Base-by-base conservation (phyloP, 2,797 vertebrate genomes). In the Tadarida brasiliensis region DNA sequence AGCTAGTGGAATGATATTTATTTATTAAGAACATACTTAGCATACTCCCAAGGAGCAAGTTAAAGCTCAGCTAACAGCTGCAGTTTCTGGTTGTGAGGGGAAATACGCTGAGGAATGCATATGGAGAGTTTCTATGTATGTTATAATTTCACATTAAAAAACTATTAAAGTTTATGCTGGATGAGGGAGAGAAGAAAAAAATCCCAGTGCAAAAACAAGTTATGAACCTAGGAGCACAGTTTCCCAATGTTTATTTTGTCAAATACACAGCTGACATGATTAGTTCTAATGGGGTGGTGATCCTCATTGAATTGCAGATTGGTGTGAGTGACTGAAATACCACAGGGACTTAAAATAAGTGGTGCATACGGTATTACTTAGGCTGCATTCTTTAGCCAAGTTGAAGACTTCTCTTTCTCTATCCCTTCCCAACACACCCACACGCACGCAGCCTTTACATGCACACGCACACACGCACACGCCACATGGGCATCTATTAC, bases 1-100 rank as follows among this genome's bases (percentile, higher is more conserved):
- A 96, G 54, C 94, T 71, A 44, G 54, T 28, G 33, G 78, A 68
- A 94, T 84, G 92, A 63, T 94, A 87, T 73, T 95, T 96, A 94
- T 96, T 95, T 95, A 95, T 96, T 97, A 96, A 97, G 91, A 96
- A 93, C 65, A 87, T 65, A 49, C 83, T 95, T 95, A 95, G 83
- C 71, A 49, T 94, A 91, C 87, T 96, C 95, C 95, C 96, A 91
- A 83, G 82, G 82, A 97, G 59, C 95, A 76, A 83, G 63, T 83
- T 85, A 89, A 94, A 88, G 56, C 91, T 84, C 86, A 51, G 17
- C 88, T 65, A 91, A 81, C 92, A 95, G 86, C 65, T 33, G 83
- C 91, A 81, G 59, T 97, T 91, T 95, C 89, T 92, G 61, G 49
- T 88, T 78, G 47, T 82, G 78, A 97, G 92, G 77, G 74, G 63